Base-by-base conservation (phyloP, 2,888 invertebrate species). In the Drosophila melanosoma region DNA sequence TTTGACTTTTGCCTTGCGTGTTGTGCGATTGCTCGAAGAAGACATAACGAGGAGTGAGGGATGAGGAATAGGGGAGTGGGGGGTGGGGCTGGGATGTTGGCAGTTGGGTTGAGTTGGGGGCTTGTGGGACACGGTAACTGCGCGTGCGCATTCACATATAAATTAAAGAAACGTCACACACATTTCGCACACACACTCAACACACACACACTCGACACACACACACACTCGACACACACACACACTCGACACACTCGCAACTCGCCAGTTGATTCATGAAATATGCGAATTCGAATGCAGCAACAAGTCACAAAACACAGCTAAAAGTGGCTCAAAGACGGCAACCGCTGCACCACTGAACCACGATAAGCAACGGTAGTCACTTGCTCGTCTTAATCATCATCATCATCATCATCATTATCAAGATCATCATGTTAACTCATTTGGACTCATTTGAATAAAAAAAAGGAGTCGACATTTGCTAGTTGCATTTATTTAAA, bases 81-180 rank as follows among this genome's bases (percentile, higher is more conserved):
- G 42, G 0, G 3, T 23, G 15, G 33, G 17, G 42, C 4, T 12
- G 12, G 29, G 5, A 29, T 29, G 29, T 29, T 29, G 29, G 29
- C 5, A 29, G 29, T 29, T 29, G 29, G 29, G 29, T 29, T 29
- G 29, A 29, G 29, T 29, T 29, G 29, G 49, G 38, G 36, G 51
- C 17, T n/a, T 32, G 15, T 38, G 45, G 6, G 23, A 29, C 29
- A 42, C 33, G 56, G 32, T n/a, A 52, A 73, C 68, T 81, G 70
- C 84, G 90, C 88, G 79, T 90, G 90, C 90, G 90, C 87, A 82
- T 88, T 90, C 87, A 90, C 87, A 87, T 87, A 88, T 87, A 87
- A 87, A 87, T 87, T 87, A 86, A 88, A 83, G 69, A 87, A 86
- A 87, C 68, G 89, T 85, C 90, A 82, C 79, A 82, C 79, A 79